These are phyloP conservation scores for Thereva unica DNA, from an alignment of 2,888 invertebrate species.

Conservation along the genomic window DNA sequence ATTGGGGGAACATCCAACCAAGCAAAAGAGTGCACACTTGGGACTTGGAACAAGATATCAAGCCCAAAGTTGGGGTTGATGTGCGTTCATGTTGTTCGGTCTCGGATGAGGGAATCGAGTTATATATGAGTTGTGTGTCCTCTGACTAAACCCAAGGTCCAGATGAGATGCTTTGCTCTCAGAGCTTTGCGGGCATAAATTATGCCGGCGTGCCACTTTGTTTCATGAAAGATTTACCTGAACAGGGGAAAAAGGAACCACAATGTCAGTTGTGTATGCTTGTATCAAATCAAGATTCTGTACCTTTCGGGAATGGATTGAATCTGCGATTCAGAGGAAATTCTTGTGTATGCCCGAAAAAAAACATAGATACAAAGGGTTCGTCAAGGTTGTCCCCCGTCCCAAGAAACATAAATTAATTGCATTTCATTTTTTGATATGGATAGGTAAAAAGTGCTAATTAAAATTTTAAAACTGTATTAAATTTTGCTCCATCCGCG, in stretches of 20 bases:
- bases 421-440: too few relatives aligned
- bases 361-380: too few relatives aligned
- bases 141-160: conserved; percentile 24
- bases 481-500: too few relatives aligned
- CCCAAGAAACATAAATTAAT: too few relatives aligned
- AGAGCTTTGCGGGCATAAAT: conserved; percentile 28
- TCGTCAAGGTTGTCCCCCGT: too few relatives aligned
- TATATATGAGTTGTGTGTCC: conserved; percentile 27
- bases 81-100: conserved; percentile 35
- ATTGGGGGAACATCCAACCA: conserved; percentile 16
- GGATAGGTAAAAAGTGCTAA: too few relatives aligned
- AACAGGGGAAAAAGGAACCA: conserved; percentile 16
- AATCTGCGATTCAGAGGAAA: background rate
- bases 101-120: conserved; percentile 29
- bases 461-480: too few relatives aligned
- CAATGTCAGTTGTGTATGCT: conserved; percentile 28
- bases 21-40: conserved; percentile 14
- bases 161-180: conserved; percentile 17
- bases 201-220: conserved; percentile 28
- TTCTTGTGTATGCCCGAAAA: conserved; percentile 3
- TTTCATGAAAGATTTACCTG: conserved; percentile 34
- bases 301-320: conserved; percentile 18
- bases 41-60: conserved; percentile 36
- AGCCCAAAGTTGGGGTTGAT: conserved; percentile 28
- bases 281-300: conserved; percentile 20